phyloP scores from a whole-genome alignment of 2,113 vertebrate genomes.

The Etheostoma cragini region DNA sequence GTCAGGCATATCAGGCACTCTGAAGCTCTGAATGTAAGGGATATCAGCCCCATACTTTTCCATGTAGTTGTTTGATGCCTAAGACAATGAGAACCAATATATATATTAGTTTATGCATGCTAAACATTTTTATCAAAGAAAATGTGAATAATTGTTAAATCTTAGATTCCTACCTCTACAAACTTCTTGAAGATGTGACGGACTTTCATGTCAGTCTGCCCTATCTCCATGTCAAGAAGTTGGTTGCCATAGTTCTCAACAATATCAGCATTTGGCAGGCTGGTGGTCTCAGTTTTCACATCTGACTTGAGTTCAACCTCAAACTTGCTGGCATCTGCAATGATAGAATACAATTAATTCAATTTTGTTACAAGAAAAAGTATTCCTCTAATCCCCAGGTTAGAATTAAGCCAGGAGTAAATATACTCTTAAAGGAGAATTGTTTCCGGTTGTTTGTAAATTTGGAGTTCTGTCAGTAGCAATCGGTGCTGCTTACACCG shows the following conservation, averaged over 20 bases:
- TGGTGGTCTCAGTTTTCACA: constrained; percentile 79
- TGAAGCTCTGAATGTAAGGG: constrained; percentile 85
- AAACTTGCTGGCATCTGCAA: constrained; percentile 87
- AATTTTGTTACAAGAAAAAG: not conserved
- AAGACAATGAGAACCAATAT: constrained; percentile 17
- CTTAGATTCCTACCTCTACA: constrained; percentile 84
- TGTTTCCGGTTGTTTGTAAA: too few species aligned
- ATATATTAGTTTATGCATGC: not conserved
- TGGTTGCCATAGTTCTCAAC: constrained; percentile 74
- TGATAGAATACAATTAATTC: not conserved
- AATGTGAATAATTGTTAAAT: not conserved
- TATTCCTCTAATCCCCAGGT: not conserved
- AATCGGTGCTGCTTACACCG: too few species aligned
- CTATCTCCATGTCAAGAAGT: constrained; percentile 86
- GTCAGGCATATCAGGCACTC: constrained; percentile 85
- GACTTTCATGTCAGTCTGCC: constrained; percentile 88
- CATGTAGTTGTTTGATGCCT: constrained; percentile 89
- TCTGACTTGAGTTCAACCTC: constrained; percentile 88
- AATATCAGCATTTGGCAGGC: constrained; percentile 61
- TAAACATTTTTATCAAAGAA: not conserved
- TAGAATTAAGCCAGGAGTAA: not conserved
- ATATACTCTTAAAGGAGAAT: not conserved
- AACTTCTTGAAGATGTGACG: constrained; percentile 87
- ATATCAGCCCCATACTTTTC: constrained; percentile 82
- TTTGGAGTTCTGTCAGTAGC: too few species aligned